Evolutionary conservation across 1,140 invertebrate genomes (phyloP).

Genomic region (Drosophila subobscura): DNA sequence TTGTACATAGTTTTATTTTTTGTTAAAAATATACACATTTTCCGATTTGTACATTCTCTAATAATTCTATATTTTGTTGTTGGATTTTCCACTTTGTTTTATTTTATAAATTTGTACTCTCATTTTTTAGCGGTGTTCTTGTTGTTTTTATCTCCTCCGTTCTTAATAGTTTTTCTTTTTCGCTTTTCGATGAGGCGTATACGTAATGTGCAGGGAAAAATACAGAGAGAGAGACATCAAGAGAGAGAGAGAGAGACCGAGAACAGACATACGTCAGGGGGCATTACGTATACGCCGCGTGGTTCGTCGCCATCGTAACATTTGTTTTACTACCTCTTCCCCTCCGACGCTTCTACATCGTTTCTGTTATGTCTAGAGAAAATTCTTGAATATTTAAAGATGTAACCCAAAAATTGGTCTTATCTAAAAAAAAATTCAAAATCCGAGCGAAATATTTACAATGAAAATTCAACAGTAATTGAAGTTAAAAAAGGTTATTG

Average conservation of each 20-base stretch:
- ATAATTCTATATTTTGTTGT: no score
- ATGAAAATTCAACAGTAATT: background rate
- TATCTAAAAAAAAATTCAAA: background rate
- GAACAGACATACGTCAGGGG: constrained; percentile 35
- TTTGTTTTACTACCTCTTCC: constrained; percentile 5
- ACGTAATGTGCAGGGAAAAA: constrained; percentile 49
- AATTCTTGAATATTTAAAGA: constrained; percentile 40
- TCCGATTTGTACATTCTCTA: no score
- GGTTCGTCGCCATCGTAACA: constrained; percentile 51
- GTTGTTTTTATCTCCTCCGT: constrained; percentile 1
- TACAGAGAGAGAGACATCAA: background rate
- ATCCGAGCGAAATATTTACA: background rate
- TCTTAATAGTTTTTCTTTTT: constrained; percentile 1
- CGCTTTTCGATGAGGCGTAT: constrained; percentile 38
- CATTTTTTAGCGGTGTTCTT: constrained; percentile 2
- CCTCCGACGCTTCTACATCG: background rate
- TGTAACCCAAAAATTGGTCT: background rate
- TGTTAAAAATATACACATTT: no score
- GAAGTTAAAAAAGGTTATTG: background rate
- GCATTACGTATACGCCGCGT: constrained; percentile 79
- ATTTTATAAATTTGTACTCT: constrained; percentile 4
- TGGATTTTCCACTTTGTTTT: no score
- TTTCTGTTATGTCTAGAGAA: constrained; percentile 33
- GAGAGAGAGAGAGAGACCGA: constrained; percentile 1
- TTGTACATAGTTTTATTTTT: no score